Evolutionary conservation across 2,888 invertebrate species (phyloP).

Genomic region (Meganola albula): DNA sequence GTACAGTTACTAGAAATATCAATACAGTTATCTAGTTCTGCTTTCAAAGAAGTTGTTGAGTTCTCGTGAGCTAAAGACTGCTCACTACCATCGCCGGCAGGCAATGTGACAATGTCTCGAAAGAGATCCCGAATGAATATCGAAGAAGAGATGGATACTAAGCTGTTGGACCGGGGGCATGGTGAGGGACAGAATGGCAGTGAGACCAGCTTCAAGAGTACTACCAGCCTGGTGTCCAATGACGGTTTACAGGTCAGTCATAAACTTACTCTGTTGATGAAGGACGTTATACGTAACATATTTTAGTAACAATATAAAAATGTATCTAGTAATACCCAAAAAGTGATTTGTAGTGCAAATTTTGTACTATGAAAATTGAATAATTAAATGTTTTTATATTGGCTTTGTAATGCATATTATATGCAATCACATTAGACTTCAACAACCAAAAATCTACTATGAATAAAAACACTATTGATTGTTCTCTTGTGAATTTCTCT

Average conservation of each 20-base stretch:
- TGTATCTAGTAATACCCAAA: no score
- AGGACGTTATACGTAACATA: no score
- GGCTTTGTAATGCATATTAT: no score
- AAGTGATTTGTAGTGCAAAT: no score
- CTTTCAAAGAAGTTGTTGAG: conserved; percentile 11
- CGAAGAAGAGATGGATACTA: conserved; percentile 59
- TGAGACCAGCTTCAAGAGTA: conserved; percentile 45
- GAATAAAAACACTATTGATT: no score
- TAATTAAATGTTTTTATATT: no score
- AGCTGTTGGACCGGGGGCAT: conserved; percentile 39
- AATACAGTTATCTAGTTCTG: conserved; percentile 8
- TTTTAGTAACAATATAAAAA: no score
- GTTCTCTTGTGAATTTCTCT: no score
- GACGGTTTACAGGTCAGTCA: conserved; percentile 43
- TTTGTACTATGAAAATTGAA: no score
- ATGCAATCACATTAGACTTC: no score
- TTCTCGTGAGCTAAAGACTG: neutral
- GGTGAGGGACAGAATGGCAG: conserved; percentile 53
- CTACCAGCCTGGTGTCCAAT: conserved; percentile 32
- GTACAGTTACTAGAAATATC: conserved; percentile 9
- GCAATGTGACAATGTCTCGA: conserved; percentile 67
- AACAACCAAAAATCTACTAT: no score
- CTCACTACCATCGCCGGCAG: conserved; percentile 19
- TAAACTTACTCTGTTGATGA: no score
- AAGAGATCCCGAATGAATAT: conserved; percentile 50